Evolutionary conservation across 23 tunicate species (phyloP).

Genomic region (Styela plicata): DNA sequence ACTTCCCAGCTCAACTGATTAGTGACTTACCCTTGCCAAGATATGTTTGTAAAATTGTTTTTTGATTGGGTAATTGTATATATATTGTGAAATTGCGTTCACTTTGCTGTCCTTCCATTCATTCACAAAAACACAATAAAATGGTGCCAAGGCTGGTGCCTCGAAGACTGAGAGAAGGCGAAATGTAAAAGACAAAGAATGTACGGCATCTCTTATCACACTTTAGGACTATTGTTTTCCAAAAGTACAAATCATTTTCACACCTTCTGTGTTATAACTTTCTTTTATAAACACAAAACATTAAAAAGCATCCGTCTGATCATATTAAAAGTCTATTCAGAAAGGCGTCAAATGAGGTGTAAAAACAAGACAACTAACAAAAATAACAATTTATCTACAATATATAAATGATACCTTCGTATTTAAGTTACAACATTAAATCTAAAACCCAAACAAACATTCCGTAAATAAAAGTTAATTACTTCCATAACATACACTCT

Average conservation of each 20-base stretch:
- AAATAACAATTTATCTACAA: background rate
- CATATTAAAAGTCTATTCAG: background rate
- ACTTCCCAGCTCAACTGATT: too few relatives aligned
- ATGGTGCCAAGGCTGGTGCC: conserved; percentile 1
- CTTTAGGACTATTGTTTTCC: background rate
- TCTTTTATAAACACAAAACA: background rate
- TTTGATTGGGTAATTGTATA: too few relatives aligned
- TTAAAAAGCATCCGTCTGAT: background rate
- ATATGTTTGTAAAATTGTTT: too few relatives aligned
- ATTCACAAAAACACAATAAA: background rate
- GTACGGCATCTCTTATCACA: background rate
- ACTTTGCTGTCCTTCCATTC: background rate
- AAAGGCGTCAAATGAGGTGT: conserved; percentile 22
- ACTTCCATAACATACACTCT: background rate
- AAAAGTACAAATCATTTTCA: conserved; percentile 10
- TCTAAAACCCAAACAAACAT: background rate
- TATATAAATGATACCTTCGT: background rate
- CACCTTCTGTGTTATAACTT: background rate
- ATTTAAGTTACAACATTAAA: background rate
- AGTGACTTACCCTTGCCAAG: too few relatives aligned
- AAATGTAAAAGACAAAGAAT: conserved; percentile 14
- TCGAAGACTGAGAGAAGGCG: conserved; percentile 1
- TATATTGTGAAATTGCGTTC: too few relatives aligned
- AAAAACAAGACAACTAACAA: background rate
- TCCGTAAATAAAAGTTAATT: background rate